Evolutionary conservation across 2,797 vertebrate genomes (phyloP).

Genomic region (Rhinella marina): DNA sequence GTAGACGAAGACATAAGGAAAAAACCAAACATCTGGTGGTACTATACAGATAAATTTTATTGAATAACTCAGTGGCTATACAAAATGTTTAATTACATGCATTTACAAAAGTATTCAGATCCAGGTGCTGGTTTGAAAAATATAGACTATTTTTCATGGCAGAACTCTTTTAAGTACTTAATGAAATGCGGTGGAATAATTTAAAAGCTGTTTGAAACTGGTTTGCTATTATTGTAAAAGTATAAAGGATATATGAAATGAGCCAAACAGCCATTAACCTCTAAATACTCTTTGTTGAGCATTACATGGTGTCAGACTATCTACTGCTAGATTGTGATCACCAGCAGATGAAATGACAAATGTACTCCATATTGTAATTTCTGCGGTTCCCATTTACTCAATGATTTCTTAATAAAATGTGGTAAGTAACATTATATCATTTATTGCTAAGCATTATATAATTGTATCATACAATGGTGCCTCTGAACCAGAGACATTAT

Average conservation of each 20-base stretch:
- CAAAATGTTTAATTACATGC: no score
- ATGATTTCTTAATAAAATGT: not conserved
- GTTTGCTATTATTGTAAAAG: not conserved
- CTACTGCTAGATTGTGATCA: not conserved
- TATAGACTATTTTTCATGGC: no score
- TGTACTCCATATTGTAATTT: not conserved
- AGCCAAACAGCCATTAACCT: conserved; percentile 4
- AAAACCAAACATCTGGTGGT: no score
- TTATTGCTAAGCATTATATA: not conserved
- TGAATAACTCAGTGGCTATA: no score
- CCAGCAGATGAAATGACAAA: not conserved
- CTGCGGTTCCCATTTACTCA: no score
- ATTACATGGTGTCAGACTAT: not conserved
- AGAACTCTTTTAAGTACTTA: not conserved
- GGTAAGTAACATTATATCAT: not conserved
- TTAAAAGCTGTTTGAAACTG: not conserved
- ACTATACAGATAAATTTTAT: no score
- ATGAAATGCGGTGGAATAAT: not conserved
- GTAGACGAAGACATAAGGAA: no score
- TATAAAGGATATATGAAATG: conserved; percentile 20
- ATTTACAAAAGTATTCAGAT: no score
- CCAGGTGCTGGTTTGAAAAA: no score
- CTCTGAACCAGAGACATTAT: not conserved
- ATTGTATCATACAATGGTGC: not conserved
- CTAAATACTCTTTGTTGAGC: not conserved